Base-by-base conservation (phyloP, 2,113 vertebrate genomes). In the Tautogolabrus adspersus region DNA sequence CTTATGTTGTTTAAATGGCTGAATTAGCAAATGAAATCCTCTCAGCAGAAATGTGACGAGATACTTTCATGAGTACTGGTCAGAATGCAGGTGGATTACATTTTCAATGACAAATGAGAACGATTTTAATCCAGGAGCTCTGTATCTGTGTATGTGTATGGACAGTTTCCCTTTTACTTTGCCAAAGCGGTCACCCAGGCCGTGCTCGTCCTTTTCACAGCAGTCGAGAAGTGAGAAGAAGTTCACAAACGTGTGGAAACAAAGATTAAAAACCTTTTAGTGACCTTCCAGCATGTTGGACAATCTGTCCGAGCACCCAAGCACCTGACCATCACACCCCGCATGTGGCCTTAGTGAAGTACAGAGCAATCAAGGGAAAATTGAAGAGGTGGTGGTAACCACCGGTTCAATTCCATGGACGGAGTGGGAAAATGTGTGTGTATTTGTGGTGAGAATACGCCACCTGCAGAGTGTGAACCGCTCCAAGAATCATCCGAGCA, bases 281-380 rank as follows among this genome's bases (percentile, higher is more conserved):
- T 85, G 84, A 85, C 87, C 89, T 87, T 75, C 71, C 79, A 60
- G 69, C 62, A 57, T 72, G 46, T 73, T 10, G 66, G 79, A 82
- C 85, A 85, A 77, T 81, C 79, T 85, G 62, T 76, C 64, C 22
- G 44, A 76, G 71, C 76, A 60, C 46, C 52, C 38, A 21, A 26
- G 30, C 71, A 61, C 76, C 30, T 46, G 37, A 64, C 83, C 70
- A 69, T 79, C 75, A 67, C 51, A 55, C 71, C 79, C 74, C 75
- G 77, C 26, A 26, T 79, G 81, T 71, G 82, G 72, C 82, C 74
- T 66, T 59, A 26, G 12, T 64, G 80, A 82, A 80, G 82, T 56
- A 63, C 69, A 72, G 59, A 72, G 84, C 63, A 89, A 88, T 90
- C 84, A 84, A 71, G 77, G 77, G 67, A 79, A 77, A 74, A 77